These are phyloP conservation scores for Rhodeus uyekii DNA, from an alignment of 2,797 vertebrate genomes.

Conservation along the genomic window DNA sequence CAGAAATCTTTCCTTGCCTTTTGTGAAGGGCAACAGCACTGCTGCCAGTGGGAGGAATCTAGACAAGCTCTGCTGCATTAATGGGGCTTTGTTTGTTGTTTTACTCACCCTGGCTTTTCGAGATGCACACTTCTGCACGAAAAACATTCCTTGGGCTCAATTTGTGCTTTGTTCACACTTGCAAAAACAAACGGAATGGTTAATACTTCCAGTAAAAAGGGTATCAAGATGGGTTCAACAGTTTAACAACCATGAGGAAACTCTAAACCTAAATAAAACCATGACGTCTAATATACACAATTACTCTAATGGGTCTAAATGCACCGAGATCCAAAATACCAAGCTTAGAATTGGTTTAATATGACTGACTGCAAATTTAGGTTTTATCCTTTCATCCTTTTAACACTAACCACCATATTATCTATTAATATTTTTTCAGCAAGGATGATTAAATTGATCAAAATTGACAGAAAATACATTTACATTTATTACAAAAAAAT, in stretches of 20 bases:
- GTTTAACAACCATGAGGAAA: conserved; percentile 50
- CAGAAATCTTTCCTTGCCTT: conserved; percentile 47
- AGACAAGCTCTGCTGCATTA: conserved; percentile 38
- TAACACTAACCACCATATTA: not conserved
- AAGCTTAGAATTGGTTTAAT: conserved; percentile 16
- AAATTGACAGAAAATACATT: not conserved
- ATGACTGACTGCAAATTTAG: conserved; percentile 22
- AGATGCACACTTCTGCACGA: conserved; percentile 45
- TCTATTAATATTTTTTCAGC: not conserved
- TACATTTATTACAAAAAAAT: not conserved
- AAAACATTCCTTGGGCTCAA: conserved; percentile 52
- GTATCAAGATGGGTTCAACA: conserved; percentile 34
- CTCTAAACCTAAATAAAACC: conserved; percentile 56
- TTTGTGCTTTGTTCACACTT: conserved; percentile 48
- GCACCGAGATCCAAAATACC: not conserved
- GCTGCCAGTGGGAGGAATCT: conserved; percentile 41
- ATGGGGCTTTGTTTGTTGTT: conserved; percentile 51
- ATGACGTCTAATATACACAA: conserved; percentile 42
- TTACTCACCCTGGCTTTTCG: conserved; percentile 46
- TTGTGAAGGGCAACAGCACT: conserved; percentile 48
- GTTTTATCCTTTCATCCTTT: not conserved
- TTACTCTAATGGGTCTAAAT: conserved; percentile 35
- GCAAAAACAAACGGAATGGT: conserved; percentile 51
- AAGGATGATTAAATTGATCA: not conserved
- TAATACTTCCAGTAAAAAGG: conserved; percentile 51